Percentiles rank a stretch among this genome's conserved stretches.
phyloP scores from a whole-genome alignment of 2,113 vertebrate genomes.

The Alligator mississippiensis region DNA sequence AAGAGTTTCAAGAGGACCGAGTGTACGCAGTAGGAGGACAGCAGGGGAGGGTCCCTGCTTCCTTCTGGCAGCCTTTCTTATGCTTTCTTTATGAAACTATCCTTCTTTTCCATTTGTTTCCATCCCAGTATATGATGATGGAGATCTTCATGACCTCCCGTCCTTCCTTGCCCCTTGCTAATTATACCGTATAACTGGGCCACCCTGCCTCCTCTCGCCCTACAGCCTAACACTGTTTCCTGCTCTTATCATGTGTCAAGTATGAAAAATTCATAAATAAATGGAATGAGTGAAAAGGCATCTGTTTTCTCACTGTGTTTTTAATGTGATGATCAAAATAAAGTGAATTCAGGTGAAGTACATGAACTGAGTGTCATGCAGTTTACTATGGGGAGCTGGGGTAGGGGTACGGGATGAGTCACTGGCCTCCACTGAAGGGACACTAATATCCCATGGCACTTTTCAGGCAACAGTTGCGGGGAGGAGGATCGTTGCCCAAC shows the following conservation, averaged over 20 bases:
- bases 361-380: neutral
- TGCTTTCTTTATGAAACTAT: neutral
- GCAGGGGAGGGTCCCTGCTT: neutral
- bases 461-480: neutral
- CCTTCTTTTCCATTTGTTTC: neutral
- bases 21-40: neutral
- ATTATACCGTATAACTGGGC: neutral
- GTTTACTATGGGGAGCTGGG: neutral
- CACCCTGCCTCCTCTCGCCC: neutral
- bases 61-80: neutral
- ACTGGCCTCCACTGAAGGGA: neutral
- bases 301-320: slow-evolving; percentile 20
- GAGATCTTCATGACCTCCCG: neutral
- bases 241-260: slow-evolving; percentile 16
- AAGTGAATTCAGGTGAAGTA: neutral
- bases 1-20: neutral
- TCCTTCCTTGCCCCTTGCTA: neutral
- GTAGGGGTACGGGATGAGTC: neutral
- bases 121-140: neutral
- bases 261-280: neutral
- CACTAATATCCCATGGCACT: neutral
- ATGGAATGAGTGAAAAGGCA: slow-evolving; percentile 48
- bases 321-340: neutral
- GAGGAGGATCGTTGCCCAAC: neutral
- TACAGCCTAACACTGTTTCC: neutral